Percentiles rank a stretch among this genome's conserved stretches.
These are phyloP conservation scores for Polymixis flavicincta DNA, from an alignment of 2,888 invertebrate genomes.

Conservation along the genomic window DNA sequence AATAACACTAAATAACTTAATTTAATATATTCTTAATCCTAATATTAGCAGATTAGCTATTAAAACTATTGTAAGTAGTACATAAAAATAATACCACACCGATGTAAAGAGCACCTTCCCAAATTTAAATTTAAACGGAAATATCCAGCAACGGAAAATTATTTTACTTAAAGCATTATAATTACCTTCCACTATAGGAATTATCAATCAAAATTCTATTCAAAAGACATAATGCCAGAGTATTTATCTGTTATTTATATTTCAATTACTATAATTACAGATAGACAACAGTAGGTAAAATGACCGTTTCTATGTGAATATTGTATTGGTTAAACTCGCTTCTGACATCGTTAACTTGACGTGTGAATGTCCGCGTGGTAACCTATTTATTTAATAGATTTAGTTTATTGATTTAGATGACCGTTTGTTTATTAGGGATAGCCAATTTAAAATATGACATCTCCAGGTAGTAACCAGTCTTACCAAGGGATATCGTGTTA, in stretches of 20 bases:
- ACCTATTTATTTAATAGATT: constrained; percentile 17
- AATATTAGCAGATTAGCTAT: too few relatives aligned
- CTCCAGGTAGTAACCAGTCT: too few relatives aligned
- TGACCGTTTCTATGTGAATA: constrained; percentile 29
- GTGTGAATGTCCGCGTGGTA: constrained; percentile 44
- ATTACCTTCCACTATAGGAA: constrained; percentile 11
- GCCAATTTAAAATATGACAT: not conserved
- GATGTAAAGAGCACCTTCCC: not conserved
- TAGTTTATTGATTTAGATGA: constrained; percentile 13
- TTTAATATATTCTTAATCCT: too few relatives aligned
- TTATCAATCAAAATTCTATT: constrained; percentile 41
- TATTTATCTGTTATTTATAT: constrained; percentile 54
- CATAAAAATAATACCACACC: not conserved
- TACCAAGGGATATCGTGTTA: too few relatives aligned
- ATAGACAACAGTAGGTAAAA: constrained; percentile 1
- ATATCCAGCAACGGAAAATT: not conserved
- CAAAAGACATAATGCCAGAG: constrained; percentile 13
- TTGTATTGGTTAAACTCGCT: constrained; percentile 31
- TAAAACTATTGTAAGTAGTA: not conserved
- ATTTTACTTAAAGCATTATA: constrained; percentile 7
- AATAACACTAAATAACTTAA: too few relatives aligned
- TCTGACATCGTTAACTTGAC: constrained; percentile 35
- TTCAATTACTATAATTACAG: constrained; percentile 52
- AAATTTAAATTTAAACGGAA: not conserved
- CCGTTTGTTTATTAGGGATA: not conserved